phyloP scores from a whole-genome alignment of 53 echinoderm and acorn worm species.

The Glandiceps talaboti region DNA sequence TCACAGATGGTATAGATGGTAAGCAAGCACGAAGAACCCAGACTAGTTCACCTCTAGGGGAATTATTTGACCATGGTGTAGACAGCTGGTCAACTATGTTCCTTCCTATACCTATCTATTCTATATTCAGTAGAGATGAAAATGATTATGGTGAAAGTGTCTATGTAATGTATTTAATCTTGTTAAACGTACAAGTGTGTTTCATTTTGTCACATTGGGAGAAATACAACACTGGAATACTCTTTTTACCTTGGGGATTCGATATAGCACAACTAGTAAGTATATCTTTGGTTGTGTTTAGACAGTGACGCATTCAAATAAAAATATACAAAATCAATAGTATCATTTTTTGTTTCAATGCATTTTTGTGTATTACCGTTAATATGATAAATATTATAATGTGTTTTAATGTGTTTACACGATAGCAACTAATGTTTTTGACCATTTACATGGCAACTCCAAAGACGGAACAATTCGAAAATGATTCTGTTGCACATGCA shows the following conservation, averaged over 20 bases:
- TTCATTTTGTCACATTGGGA: conserved; percentile 92
- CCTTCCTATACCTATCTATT: conserved; percentile 61
- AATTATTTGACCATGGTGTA: conserved; percentile 91
- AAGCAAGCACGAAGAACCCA: conserved; percentile 91
- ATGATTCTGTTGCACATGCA: too few relatives aligned
- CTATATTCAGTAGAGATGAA: conserved; percentile 47
- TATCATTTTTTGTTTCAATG: too few relatives aligned
- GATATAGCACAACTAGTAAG: conserved; percentile 88
- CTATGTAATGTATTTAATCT: conserved; percentile 45
- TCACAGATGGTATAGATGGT: conserved; percentile 98
- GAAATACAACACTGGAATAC: conserved; percentile 73
- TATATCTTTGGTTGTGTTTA: not conserved
- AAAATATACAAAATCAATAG: too few relatives aligned
- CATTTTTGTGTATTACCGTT: too few relatives aligned
- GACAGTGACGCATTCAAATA: too few relatives aligned
- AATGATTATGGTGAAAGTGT: conserved; percentile 54
- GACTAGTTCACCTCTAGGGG: conserved; percentile 86
- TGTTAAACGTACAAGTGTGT: conserved; percentile 42
- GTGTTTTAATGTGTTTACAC: too few relatives aligned
- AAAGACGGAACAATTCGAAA: too few relatives aligned
- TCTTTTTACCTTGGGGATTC: conserved; percentile 96
- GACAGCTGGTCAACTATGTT: conserved; percentile 68
- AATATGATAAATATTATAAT: too few relatives aligned
- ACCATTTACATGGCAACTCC: too few relatives aligned
- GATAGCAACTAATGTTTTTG: too few relatives aligned